Evolutionary conservation across 2,888 invertebrate genomes (phyloP).

Genomic region (Julus scandinavius): DNA sequence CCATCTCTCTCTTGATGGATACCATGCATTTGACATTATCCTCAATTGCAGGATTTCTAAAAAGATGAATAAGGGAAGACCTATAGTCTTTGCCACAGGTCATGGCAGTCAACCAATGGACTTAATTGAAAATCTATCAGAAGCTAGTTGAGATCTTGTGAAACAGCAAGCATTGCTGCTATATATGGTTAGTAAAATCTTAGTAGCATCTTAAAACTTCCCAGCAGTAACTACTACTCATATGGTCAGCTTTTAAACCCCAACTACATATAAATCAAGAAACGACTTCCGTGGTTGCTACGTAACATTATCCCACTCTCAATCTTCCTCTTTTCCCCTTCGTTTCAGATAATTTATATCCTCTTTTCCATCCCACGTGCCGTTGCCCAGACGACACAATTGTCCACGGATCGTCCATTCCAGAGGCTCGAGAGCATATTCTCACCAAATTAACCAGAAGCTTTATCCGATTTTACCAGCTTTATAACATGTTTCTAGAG

Average conservation of each 20-base stretch:
- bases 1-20: no score
- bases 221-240: background rate
- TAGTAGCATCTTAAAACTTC: background rate
- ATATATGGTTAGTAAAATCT: no score
- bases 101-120: no score
- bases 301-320: conserved; percentile 38
- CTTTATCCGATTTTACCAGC: background rate
- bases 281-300: conserved; percentile 20
- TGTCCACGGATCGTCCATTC: conserved; percentile 6
- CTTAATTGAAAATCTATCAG: no score
- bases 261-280: background rate
- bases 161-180: no score
- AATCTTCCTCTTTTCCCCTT: conserved; percentile 8
- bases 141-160: no score
- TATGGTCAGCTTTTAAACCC: background rate
- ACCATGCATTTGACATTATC: no score
- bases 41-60: no score
- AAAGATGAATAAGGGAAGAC: no score
- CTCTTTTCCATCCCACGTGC: background rate
- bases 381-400: conserved; percentile 27
- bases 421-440: background rate
- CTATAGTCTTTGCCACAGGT: no score
- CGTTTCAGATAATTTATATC: conserved; percentile 4
- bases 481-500: background rate
- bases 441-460: conserved; percentile 7